These are phyloP conservation scores for Drosophila neonasuta DNA, from an alignment of 2,888 invertebrate species.

Conservation along the genomic window DNA sequence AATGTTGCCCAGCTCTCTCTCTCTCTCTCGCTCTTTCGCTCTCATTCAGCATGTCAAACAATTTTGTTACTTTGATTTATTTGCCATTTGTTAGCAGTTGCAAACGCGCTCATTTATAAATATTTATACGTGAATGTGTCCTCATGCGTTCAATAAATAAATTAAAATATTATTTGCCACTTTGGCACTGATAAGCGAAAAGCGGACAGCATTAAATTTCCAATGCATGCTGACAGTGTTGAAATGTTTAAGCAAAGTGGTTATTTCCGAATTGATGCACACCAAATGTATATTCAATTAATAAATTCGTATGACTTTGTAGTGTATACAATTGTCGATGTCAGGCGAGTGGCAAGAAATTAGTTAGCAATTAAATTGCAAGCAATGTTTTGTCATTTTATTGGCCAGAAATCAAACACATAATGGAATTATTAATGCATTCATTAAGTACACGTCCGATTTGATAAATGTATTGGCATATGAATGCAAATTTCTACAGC, in stretches of 20 bases:
- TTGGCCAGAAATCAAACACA: conserved; percentile 55
- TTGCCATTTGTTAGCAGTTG: conserved; percentile 43
- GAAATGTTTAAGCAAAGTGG: conserved; percentile 25
- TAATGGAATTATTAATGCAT: conserved; percentile 57
- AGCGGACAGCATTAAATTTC: conserved; percentile 4
- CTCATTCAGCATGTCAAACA: conserved; percentile 32
- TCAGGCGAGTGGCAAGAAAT: conserved; percentile 39
- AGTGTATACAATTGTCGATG: conserved; percentile 14
- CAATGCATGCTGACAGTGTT: conserved; percentile 23
- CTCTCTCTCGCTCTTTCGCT: not conserved
- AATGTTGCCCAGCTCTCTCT: conserved; percentile 6
- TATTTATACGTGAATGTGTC: conserved; percentile 34
- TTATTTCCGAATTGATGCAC: conserved; percentile 21
- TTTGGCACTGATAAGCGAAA: conserved; percentile 55
- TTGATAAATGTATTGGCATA: conserved; percentile 66
- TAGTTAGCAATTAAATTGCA: conserved; percentile 62
- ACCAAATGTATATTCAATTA: not conserved
- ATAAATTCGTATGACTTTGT: too few relatives aligned
- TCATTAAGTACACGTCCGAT: conserved; percentile 43
- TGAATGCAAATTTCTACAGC: conserved; percentile 63
- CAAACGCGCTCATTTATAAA: conserved; percentile 19
- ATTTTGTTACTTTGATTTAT: conserved; percentile 61
- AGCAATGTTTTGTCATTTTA: conserved; percentile 50
- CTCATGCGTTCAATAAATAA: conserved; percentile 71
- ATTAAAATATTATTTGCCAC: conserved; percentile 74